Evolutionary conservation across 2,113 vertebrate genomes (phyloP).

Genomic region (Entomyzon cyanotis): DNA sequence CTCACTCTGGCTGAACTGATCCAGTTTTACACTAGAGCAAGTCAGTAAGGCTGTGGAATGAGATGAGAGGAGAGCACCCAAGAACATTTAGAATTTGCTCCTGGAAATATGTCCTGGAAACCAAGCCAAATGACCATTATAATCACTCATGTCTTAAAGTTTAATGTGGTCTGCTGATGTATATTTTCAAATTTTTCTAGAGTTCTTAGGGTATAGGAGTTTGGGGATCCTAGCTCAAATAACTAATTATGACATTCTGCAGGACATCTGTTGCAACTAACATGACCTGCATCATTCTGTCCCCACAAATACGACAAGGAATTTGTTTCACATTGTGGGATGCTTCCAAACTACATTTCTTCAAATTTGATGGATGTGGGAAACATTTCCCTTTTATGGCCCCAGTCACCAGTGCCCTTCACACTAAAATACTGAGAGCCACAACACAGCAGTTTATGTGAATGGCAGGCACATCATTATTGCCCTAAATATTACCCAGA

Average conservation of each 20-base stretch:
- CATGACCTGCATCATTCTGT: background rate
- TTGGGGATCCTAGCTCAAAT: background rate
- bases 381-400: background rate
- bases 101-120: background rate
- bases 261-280: background rate
- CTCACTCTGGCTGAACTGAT: background rate
- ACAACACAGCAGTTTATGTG: accelerated
- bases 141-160: background rate
- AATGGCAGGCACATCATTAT: background rate
- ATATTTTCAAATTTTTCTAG: background rate
- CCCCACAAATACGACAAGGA: background rate
- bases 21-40: background rate
- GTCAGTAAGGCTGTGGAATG: background rate
- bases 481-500: background rate
- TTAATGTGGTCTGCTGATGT: background rate
- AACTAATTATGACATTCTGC: background rate
- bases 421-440: background rate
- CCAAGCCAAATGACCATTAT: background rate
- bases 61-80: accelerated
- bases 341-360: background rate
- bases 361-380: background rate
- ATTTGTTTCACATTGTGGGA: background rate
- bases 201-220: background rate
- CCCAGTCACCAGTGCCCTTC: background rate
- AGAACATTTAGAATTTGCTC: background rate